These are phyloP conservation scores for Toxostoma redivivum DNA, from an alignment of 2,113 vertebrate species.

Conservation along the genomic window DNA sequence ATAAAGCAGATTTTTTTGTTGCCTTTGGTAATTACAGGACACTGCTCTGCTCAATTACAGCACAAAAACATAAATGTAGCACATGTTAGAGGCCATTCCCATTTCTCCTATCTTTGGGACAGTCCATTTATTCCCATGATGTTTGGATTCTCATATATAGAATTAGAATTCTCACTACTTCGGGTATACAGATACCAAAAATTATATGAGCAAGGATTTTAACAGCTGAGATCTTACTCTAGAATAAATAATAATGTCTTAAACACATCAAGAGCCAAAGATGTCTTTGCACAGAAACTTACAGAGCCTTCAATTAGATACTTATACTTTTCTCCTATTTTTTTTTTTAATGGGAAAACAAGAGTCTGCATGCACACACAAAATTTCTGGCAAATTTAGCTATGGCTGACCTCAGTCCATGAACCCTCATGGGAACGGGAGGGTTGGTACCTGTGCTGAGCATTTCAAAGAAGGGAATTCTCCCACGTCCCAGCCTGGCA, in stretches of 20 bases:
- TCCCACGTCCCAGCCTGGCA: neutral
- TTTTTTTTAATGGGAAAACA: neutral
- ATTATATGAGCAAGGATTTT: neutral
- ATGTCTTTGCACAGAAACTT: neutral
- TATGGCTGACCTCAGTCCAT: slow-evolving; percentile 7
- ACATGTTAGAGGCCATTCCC: neutral
- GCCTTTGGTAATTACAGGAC: neutral
- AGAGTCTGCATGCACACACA: neutral
- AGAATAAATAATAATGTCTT: neutral
- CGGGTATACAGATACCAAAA: neutral
- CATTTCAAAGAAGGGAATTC: slow-evolving; percentile 23
- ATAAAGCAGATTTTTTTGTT: neutral
- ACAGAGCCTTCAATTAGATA: neutral
- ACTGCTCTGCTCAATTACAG: neutral
- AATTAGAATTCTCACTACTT: neutral
- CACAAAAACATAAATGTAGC: neutral
- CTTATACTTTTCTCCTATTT: neutral
- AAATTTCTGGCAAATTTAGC: neutral
- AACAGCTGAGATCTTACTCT: neutral
- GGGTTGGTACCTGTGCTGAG: neutral
- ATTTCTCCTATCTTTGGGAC: neutral
- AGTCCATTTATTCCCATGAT: neutral
- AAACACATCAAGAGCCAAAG: neutral
- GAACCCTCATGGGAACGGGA: neutral
- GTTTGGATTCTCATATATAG: neutral